Evolutionary conservation across 2,888 invertebrate species (phyloP).

Genomic region (Sarcophaga variegata): DNA sequence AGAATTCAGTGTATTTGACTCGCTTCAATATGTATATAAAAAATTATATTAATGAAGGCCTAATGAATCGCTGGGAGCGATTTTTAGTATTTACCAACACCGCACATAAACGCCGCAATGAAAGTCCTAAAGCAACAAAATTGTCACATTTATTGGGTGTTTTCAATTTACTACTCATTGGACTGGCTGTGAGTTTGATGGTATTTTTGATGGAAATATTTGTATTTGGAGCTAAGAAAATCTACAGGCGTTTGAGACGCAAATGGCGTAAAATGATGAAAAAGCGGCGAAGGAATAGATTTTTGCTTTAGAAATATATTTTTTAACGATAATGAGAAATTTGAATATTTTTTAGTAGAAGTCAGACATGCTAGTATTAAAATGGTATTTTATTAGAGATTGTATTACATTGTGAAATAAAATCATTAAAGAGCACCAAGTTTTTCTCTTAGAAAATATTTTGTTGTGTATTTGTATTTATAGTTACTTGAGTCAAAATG

Average conservation of each 20-base stretch:
- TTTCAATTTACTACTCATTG: constrained; percentile 52
- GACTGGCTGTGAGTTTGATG: constrained; percentile 31
- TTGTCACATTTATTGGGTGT: constrained; percentile 66
- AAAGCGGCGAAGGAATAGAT: neutral
- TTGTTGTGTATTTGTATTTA: no score
- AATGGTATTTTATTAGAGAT: no score
- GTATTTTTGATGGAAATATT: constrained; percentile 39
- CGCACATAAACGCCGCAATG: neutral
- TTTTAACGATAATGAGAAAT: no score
- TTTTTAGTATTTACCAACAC: constrained; percentile 44
- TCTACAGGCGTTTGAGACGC: neutral
- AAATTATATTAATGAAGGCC: constrained; percentile 66
- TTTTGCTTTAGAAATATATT: neutral
- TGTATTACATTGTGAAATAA: no score
- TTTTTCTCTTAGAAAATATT: no score
- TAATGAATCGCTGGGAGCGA: constrained; percentile 68
- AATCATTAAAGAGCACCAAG: no score
- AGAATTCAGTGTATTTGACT: constrained; percentile 69
- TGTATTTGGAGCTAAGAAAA: neutral
- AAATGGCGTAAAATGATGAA: neutral
- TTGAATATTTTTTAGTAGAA: no score
- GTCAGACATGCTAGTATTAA: no score
- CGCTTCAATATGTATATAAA: constrained; percentile 70
- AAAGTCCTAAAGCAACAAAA: constrained; percentile 59
- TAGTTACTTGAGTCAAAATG: no score